Conservation (phyloP, 1,140 invertebrate genomes). For the Oryctes rhinoceros region DNA sequence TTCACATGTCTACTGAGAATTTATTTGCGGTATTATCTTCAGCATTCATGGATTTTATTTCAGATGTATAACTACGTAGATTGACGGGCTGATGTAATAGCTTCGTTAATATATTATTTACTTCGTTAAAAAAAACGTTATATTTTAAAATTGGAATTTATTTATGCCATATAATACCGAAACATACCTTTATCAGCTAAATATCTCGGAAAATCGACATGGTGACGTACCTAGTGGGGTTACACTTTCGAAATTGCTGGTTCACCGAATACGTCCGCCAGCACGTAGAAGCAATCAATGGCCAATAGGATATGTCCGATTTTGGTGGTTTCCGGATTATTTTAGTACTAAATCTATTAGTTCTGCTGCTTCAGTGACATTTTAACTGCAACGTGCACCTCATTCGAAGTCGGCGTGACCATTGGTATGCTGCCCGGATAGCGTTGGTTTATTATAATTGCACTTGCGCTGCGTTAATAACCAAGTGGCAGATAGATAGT, state of each 20-base stretch:
- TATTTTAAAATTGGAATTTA: no score
- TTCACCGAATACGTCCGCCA: neutral
- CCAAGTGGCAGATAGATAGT: neutral
- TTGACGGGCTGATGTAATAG: neutral
- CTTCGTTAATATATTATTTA: neutral
- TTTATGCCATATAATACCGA: neutral
- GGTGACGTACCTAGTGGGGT: no score
- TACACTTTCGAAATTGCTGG: neutral
- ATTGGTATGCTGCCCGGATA: neutral
- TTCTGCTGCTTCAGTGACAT: neutral
- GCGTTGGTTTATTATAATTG: constrained; percentile 11
- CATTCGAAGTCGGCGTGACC: neutral
- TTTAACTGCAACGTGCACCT: constrained; percentile 19
- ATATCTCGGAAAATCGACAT: neutral
- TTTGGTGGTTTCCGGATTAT: constrained; percentile 4
- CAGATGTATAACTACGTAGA: neutral
- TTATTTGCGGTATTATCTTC: neutral
- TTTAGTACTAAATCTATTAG: constrained; percentile 19
- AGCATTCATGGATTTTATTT: neutral
- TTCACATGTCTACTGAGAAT: constrained; percentile 1
- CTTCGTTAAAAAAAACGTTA: no score
- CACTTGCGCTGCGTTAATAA: neutral
- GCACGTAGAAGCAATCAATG: constrained; percentile 9
- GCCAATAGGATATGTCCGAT: neutral
- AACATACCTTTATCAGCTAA: neutral